Percentiles rank a stretch among this genome's conserved stretches.
Evolutionary conservation across 2,113 vertebrate species (phyloP).

Genomic region (Phocoena sinus): DNA sequence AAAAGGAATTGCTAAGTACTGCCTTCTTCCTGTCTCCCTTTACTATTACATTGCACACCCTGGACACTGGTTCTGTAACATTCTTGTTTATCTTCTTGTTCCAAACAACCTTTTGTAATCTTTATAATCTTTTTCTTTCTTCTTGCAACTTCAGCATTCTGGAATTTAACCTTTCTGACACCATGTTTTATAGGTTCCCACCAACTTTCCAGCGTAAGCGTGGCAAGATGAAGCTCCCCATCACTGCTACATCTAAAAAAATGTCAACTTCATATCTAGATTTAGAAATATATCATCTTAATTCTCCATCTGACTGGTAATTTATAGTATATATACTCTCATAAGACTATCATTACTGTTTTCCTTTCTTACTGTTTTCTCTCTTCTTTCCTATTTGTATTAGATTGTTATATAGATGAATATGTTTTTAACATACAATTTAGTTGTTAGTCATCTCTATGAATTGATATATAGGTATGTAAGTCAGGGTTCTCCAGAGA

Average conservation of each 20-base stretch:
- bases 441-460: neutral
- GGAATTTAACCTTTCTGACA: neutral
- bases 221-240: neutral
- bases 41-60: neutral
- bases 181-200: neutral
- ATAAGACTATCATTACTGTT: neutral
- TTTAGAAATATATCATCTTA: neutral
- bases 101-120: neutral
- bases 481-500: neutral
- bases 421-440: neutral
- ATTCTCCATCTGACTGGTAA: neutral
- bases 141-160: neutral
- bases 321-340: neutral
- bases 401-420: neutral
- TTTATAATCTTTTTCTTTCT: neutral
- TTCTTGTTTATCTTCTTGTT: slow-evolving; percentile 4
- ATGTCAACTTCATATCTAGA: neutral
- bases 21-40: neutral
- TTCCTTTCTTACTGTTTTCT: neutral
- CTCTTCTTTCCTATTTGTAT: neutral
- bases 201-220: neutral
- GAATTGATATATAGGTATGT: neutral
- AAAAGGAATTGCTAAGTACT: neutral
- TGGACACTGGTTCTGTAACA: neutral
- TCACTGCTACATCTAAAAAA: neutral